A percentile compares a stretch with the other conserved stretches of the same genome.
Conservation (phyloP, 2,113 vertebrate genomes). For the Xyliphius kryptos region DNA sequence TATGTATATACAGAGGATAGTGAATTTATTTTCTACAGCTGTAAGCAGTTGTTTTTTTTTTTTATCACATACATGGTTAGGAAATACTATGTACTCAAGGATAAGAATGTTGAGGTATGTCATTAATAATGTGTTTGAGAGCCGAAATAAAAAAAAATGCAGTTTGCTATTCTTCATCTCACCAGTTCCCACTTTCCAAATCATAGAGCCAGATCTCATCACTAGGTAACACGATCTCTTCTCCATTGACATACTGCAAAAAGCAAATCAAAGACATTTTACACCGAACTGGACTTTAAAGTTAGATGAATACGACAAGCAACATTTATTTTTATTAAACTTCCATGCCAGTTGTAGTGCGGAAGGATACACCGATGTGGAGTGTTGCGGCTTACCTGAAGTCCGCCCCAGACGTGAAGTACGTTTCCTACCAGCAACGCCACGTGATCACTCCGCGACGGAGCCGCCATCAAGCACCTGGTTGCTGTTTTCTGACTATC, state of each 20-base stretch:
- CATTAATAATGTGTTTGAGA: too few relatives aligned
- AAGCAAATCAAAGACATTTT: neutral
- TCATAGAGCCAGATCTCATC: slow-evolving; percentile 92
- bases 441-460: slow-evolving; percentile 83
- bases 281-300: neutral
- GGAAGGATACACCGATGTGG: neutral
- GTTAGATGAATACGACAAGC: neutral
- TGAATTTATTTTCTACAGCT: too few relatives aligned
- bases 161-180: slow-evolving; percentile 43
- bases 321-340: neutral
- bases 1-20: too few relatives aligned
- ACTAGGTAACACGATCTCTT: slow-evolving; percentile 78
- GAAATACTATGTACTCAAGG: too few relatives aligned
- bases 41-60: too few relatives aligned
- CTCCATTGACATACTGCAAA: slow-evolving; percentile 74
- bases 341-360: neutral
- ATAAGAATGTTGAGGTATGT: too few relatives aligned
- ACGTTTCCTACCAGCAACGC: slow-evolving; percentile 72
- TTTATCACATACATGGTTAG: too few relatives aligned
- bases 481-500: neutral
- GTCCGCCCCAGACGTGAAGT: slow-evolving; percentile 87
- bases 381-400: slow-evolving; percentile 73
- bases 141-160: too few relatives aligned
- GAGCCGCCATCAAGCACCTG: slow-evolving; percentile 47
- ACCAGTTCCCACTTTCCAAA: slow-evolving; percentile 16